These are phyloP conservation scores for Malacosoma neustria DNA, from an alignment of 2,888 invertebrate genomes.

Conservation along the genomic window DNA sequence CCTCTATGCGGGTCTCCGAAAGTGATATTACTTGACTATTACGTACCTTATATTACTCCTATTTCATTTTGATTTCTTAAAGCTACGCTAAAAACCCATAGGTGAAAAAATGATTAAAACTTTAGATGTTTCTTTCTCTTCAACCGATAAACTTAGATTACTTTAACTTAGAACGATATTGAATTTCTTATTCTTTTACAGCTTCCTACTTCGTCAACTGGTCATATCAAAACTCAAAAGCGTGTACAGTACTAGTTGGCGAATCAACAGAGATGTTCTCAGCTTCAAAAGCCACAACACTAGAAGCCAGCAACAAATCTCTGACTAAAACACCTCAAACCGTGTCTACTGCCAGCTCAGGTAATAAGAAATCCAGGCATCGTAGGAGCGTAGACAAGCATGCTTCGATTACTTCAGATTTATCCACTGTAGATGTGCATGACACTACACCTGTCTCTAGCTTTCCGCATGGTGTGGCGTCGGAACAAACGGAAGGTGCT, in stretches of 20 bases:
- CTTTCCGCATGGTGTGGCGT: slow-evolving; percentile 66
- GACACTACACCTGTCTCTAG: slow-evolving; percentile 56
- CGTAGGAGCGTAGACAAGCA: slow-evolving; percentile 83
- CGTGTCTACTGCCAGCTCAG: slow-evolving; percentile 69
- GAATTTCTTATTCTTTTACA: slow-evolving; percentile 58
- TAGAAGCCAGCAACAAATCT: slow-evolving; percentile 81
- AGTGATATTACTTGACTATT: too few species aligned
- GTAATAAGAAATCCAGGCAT: slow-evolving; percentile 76
- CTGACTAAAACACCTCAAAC: slow-evolving; percentile 79
- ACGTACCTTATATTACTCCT: too few species aligned
- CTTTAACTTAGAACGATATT: too few species aligned
- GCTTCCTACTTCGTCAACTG: slow-evolving; percentile 89
- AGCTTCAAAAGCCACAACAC: slow-evolving; percentile 81
- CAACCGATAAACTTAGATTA: too few species aligned
- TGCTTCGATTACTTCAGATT: slow-evolving; percentile 65
- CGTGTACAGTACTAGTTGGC: slow-evolving; percentile 89
- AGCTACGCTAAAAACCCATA: too few species aligned
- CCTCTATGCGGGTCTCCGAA: too few species aligned
- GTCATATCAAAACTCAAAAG: slow-evolving; percentile 88
- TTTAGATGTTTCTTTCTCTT: too few species aligned
- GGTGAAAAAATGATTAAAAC: too few species aligned
- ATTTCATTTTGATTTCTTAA: too few species aligned
- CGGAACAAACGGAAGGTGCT: slow-evolving; percentile 27
- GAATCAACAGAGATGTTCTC: slow-evolving; percentile 81
- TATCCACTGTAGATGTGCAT: slow-evolving; percentile 69